Base-by-base conservation (phyloP, 37 sponge, comb jelly and placozoan species). In the Hexactinellida sp. region DNA sequence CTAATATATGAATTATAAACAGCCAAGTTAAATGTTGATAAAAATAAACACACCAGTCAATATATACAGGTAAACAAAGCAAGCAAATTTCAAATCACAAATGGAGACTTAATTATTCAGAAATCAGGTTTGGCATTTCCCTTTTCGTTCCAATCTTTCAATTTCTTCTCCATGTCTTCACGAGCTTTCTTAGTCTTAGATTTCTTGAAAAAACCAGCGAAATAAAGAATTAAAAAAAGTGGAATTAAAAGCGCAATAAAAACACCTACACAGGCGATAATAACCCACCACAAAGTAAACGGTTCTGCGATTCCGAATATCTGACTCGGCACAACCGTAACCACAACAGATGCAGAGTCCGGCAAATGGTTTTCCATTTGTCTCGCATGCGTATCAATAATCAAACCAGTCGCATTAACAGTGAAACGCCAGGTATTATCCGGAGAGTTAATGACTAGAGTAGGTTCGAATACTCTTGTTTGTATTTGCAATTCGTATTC, bases 131-230 rank as follows among this genome's bases (percentile, higher is more conserved):
- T 41, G n/a, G 52, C 16, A 47, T 47, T 47, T 47, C 52, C 52
- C 76, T 25, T 63, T 63, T 63, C 76, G 76, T 63, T 63, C 76
- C 76, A 63, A 3, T 63, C 76, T 63, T 23, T 32, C 76, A 63
- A 10, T n/a, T 63, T 63, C 21, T 23, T n/a, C 76, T 63, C 34
- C 21, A 32, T 5, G 3, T 63, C 76, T 23, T 63, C 76, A 21
- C 76, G 25, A 7, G 76, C 76, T 63, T 63, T 63, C 34, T 63
- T 23, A 7, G 76, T 63, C 13, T 63, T 63, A 25, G 25, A 32
- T 23, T 63, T 63, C 30, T n/a, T 63, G 30, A 63, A 63, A 63
- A 63, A 63, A 3, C 76, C 76, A 63, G 34, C 25, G 76, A 63
- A 63, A 63, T 63, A 63, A 5, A 63, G 13, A 7, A 28, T 23